phyloP scores from a whole-genome alignment of 1,140 invertebrate species.

The Apolygus lucorum region DNA sequence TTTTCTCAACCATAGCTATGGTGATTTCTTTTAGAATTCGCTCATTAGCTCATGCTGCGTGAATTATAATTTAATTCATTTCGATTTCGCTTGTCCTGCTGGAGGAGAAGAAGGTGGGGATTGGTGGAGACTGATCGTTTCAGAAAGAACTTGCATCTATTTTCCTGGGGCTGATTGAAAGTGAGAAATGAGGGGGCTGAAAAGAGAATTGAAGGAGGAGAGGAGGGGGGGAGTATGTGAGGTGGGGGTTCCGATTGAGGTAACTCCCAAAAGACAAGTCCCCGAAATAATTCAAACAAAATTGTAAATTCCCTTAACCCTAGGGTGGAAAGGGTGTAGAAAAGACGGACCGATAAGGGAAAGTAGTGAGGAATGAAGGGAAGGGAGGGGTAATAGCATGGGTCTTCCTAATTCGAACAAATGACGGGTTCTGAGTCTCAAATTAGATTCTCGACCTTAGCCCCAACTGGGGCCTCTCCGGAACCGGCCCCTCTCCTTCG shows the following conservation, averaged over 20 bases:
- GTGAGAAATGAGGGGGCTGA: too few species aligned
- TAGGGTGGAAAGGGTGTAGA: not conserved
- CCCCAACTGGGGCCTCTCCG: slow-evolving; percentile 11
- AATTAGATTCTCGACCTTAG: slow-evolving; percentile 31
- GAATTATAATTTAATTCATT: too few species aligned
- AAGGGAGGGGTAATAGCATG: slow-evolving; percentile 24
- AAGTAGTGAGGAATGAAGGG: not conserved
- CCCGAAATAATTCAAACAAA: slow-evolving; percentile 32
- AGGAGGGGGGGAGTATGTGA: not conserved
- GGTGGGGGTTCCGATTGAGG: not conserved
- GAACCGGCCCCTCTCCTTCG: slow-evolving; percentile 14
- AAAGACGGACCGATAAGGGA: not conserved
- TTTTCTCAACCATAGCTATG: too few species aligned
- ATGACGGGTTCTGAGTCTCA: slow-evolving; percentile 31
- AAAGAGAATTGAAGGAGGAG: not conserved
- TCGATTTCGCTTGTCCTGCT: too few species aligned
- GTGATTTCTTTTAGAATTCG: too few species aligned
- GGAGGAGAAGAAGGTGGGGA: too few species aligned
- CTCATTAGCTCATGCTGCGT: too few species aligned
- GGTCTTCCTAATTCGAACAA: slow-evolving; percentile 33
- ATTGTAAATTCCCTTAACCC: slow-evolving; percentile 32
- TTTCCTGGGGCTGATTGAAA: too few species aligned
- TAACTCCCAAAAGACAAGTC: slow-evolving; percentile 2
- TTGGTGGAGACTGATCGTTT: too few species aligned
- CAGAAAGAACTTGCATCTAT: too few species aligned